A percentile compares a stretch with the other conserved stretches of the same genome.
Conservation (phyloP, 2,113 vertebrate species). For the Pongo pygmaeus region DNA sequence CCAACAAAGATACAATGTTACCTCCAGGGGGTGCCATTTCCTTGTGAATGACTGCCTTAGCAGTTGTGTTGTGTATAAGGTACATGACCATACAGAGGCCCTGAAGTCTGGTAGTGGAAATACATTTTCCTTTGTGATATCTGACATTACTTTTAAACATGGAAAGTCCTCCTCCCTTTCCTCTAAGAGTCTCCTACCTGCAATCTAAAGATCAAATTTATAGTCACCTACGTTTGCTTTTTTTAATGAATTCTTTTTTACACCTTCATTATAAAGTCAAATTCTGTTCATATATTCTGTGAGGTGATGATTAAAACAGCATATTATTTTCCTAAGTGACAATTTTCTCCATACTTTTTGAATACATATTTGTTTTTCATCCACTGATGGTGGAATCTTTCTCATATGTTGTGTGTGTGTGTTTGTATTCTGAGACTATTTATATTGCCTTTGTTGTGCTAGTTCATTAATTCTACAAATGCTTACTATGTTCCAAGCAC, state of each 20-base stretch:
- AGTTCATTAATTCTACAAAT: not conserved
- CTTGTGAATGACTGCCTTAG: not conserved
- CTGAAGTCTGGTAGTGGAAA: not conserved
- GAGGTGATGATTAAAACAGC: conserved; percentile 6
- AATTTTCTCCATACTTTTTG: not conserved
- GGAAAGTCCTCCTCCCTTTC: not conserved
- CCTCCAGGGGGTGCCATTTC: not conserved
- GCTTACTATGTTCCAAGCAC: not conserved
- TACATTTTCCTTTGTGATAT: not conserved
- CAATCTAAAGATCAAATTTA: not conserved
- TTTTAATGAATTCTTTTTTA: not conserved
- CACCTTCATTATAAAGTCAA: conserved; percentile 9
- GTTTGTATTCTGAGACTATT: not conserved
- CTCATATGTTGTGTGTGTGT: not conserved
- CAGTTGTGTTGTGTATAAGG: not conserved
- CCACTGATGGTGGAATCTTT: not conserved
- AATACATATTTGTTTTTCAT: not conserved
- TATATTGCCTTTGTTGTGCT: not conserved
- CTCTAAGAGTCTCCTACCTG: not conserved
- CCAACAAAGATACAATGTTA: not conserved
- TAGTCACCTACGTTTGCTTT: not conserved
- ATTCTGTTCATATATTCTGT: not conserved
- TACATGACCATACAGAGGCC: too few relatives aligned
- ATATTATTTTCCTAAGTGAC: not conserved
- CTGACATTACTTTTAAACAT: not conserved